Evolutionary conservation across 2,888 invertebrate genomes (phyloP), one percentile per base, ranked within the genome.

Genomic region (Caenorhabditis sp.): DNA sequence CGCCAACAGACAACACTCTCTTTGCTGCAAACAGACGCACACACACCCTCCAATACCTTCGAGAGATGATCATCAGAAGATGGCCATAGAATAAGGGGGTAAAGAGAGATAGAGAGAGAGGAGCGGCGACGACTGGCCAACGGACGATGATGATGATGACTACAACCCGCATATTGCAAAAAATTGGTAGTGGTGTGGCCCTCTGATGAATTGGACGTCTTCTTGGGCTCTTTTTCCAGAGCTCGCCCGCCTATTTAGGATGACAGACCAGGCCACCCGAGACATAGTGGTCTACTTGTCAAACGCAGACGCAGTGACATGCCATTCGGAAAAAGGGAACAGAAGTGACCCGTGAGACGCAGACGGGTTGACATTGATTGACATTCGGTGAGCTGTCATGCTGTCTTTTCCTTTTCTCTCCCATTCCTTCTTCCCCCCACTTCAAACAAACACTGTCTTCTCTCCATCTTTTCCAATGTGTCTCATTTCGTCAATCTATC

Each of bases 341-440:
- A 47, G 8, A 35, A 58, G 68, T 66, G 76, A 61, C 74, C 56
- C 64, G 44, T 35, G 83, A 83, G 74, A 74, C 80, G 66, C 84
- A 63, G 74, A 69, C 54, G 56, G 35, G 69, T 64, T 72, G 73
- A 73, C 82, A 82, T 82, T 82, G 82, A 82, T 82, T 82, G 82
- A 82, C 82, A 82, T 84, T 80, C 54, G 83, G 75, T 47, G 74
- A 70, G 77, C 79, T 83, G 75, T 74, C 82, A 76, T 61, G 70
- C 82, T 68, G 76, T 66, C 76, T 64, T 26, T 54, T 26, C 54
- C 26, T 54, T 54, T 54, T 12, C 51, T 69, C 49, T 16, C 16
- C 49, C 22, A 26, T 35, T 26, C 14, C 14, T 69, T 54, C 19
- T 35, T 35, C 26, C n/a, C 26, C 19, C 70, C 63, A 51, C 26